Evolutionary conservation across 2,797 vertebrate species (phyloP), one percentile per base, ranked within the genome.

Genomic region (Coracias cyanogaster): DNA sequence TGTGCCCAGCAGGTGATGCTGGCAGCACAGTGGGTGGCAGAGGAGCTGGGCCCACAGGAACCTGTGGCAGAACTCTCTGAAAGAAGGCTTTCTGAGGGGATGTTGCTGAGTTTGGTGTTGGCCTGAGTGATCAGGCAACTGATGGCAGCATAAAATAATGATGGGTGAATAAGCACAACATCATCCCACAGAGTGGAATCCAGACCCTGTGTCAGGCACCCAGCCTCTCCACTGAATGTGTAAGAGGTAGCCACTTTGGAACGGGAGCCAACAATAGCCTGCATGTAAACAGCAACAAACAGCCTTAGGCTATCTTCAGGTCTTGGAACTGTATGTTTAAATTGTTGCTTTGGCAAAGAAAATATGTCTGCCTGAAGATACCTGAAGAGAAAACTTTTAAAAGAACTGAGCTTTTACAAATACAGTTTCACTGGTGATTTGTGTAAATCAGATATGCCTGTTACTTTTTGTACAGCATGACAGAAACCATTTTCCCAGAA

Each of bases 221-320:
- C 10, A 11, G 54, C 15, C 41, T 86, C 70, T 88, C 29, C 46
- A 88, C 62, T 73, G 86, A 90, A 76, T n/a, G 28, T 19, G 2
- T n/a, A 65, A 65, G 52, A 57, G 37, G 60, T 65, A 69, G 66
- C 29, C 80, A 94, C 66, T 65, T 97, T 94, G 58, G 58, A 83
- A 84, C 22, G 28, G 21, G 26, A 95, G 55, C 35, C 82, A 90
- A 86, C 95, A 95, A 95, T 95, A 95, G 35, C 58, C 54, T 51
- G 61, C n/a, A 46, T 86, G 93, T 95, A 95, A 95, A 93, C 37
- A 37, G 89, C 76, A 87, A 87, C 67, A 77, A 86, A 78, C 48
- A 71, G 90, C 87, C 85, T 91, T 57, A 37, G 85, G 82, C 79
- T 93, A 65, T 80, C 89, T 89, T 82, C 85, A 86, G 45, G 87